These are phyloP conservation scores for Phania funesta DNA, from an alignment of 2,888 invertebrate species.

Conservation along the genomic window DNA sequence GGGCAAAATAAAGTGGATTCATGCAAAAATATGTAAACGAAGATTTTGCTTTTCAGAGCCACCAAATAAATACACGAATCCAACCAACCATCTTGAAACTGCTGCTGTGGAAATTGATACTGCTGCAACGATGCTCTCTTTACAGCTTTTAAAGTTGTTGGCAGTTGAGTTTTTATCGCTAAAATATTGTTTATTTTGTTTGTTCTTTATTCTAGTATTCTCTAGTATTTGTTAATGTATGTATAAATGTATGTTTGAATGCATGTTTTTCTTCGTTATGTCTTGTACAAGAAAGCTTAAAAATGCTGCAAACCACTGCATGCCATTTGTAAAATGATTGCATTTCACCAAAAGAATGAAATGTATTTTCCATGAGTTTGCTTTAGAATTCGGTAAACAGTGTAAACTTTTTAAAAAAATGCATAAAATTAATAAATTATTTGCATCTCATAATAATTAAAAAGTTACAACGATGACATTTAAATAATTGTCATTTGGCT, in stretches of 20 bases:
- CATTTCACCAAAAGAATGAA: too few relatives aligned
- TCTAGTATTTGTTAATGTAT: not conserved
- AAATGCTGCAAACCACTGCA: too few relatives aligned
- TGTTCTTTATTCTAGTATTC: not conserved
- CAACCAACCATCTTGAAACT: not conserved
- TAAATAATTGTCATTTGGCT: not conserved
- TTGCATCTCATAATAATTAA: too few relatives aligned
- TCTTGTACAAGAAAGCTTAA: too few relatives aligned
- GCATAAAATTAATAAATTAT: too few relatives aligned
- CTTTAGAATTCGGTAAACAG: too few relatives aligned
- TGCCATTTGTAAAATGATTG: too few relatives aligned
- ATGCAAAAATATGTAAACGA: conserved; percentile 39
- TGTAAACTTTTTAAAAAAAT: too few relatives aligned
- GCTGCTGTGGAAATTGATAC: conserved; percentile 17
- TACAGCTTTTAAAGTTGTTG: conserved; percentile 13
- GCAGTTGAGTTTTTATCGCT: conserved; percentile 17
- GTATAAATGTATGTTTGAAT: too few relatives aligned
- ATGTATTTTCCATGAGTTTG: too few relatives aligned
- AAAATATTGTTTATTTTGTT: not conserved
- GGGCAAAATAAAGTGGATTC: conserved; percentile 40
- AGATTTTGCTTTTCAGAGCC: conserved; percentile 8
- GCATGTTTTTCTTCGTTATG: too few relatives aligned
- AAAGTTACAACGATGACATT: not conserved
- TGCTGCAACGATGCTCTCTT: not conserved
- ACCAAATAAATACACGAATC: conserved; percentile 6